Evolutionary conservation across 2,113 vertebrate genomes (phyloP).

Genomic region (Bubo scandiacus): DNA sequence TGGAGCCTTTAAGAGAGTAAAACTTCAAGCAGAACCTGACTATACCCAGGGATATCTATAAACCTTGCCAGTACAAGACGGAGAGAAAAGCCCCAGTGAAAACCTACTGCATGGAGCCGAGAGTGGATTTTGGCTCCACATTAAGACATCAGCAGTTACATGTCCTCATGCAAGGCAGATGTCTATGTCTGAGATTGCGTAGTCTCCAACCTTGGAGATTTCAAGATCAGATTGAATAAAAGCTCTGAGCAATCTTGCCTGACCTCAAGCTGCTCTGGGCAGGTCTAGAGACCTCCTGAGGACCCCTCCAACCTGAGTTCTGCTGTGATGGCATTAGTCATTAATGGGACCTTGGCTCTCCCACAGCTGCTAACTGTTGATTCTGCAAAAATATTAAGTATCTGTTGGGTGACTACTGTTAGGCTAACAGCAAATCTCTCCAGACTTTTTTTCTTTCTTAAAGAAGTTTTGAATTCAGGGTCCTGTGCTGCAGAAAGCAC

Average conservation of each 20-base stretch:
- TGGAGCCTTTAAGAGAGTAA: background rate
- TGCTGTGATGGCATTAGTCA: background rate
- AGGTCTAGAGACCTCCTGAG: background rate
- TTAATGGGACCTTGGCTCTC: background rate
- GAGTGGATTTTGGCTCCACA: background rate
- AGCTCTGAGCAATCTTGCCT: background rate
- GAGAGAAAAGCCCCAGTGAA: background rate
- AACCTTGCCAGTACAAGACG: background rate
- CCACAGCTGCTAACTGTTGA: background rate
- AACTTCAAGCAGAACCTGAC: background rate
- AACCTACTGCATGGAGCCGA: background rate
- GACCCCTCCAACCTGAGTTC: background rate
- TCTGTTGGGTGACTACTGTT: background rate
- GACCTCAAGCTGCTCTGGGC: background rate
- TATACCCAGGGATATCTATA: background rate
- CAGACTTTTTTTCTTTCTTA: background rate
- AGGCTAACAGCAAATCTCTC: background rate
- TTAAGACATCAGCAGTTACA: background rate
- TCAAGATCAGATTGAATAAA: background rate
- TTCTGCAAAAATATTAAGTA: background rate
- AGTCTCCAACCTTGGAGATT: background rate
- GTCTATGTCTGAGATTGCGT: background rate
- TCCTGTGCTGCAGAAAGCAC: background rate
- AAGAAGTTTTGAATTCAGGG: background rate
- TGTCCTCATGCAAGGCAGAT: background rate